These are phyloP conservation scores for Semicossyphus pulcher DNA, from an alignment of 2,113 vertebrate species.

Conservation along the genomic window DNA sequence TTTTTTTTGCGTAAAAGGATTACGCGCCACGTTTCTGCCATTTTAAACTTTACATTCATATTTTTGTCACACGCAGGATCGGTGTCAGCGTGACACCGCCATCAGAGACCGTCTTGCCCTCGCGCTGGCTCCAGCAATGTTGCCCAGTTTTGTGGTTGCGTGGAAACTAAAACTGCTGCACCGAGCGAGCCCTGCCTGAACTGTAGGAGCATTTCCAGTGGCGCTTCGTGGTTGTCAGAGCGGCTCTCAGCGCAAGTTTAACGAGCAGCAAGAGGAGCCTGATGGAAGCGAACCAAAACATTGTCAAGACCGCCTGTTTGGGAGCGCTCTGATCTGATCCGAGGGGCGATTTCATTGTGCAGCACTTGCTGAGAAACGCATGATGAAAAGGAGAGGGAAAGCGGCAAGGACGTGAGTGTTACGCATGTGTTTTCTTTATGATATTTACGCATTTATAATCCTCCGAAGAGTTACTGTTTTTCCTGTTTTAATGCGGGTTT, in stretches of 20 bases:
- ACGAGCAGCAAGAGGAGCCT: constrained; percentile 25
- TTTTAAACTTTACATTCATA: constrained; percentile 19
- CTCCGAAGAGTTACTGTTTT: not conserved
- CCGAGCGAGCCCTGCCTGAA: constrained; percentile 33
- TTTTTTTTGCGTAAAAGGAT: constrained; percentile 54
- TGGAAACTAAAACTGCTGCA: constrained; percentile 73
- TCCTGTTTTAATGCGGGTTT: not conserved
- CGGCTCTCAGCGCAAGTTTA: constrained; percentile 51
- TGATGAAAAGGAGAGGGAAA: constrained; percentile 61
- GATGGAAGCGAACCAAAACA: constrained; percentile 32
- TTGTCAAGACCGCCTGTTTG: not conserved
- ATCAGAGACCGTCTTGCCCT: constrained; percentile 12
- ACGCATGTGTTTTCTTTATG: not conserved
- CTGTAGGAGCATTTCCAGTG: constrained; percentile 53
- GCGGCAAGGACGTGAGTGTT: constrained; percentile 68
- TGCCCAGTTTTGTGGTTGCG: constrained; percentile 71
- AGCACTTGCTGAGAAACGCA: constrained; percentile 15
- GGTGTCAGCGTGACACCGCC: constrained; percentile 19
- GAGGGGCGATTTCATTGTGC: not conserved
- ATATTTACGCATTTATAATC: not conserved
- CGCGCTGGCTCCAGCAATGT: constrained; percentile 37
- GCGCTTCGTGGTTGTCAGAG: constrained; percentile 43
- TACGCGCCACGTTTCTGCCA: constrained; percentile 17
- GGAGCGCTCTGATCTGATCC: constrained; percentile 3
- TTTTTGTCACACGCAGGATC: constrained; percentile 1